Conservation (phyloP, 2,888 invertebrate genomes). For the Metopia argyrocephala region DNA sequence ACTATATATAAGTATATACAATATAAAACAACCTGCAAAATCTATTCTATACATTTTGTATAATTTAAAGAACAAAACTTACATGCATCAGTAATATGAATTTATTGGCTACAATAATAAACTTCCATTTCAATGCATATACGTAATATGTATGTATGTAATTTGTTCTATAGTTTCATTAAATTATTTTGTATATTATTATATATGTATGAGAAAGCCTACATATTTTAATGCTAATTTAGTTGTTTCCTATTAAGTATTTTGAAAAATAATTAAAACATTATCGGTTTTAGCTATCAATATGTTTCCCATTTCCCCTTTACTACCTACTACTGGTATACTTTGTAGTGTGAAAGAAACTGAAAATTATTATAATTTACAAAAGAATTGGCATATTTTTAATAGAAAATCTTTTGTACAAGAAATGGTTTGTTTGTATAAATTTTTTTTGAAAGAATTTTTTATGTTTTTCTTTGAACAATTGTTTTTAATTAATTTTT, state of each 20-base stretch:
- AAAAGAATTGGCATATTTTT: slow-evolving; percentile 14
- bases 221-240: slow-evolving; percentile 31
- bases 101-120: too few species aligned
- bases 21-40: too few species aligned
- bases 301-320: not conserved
- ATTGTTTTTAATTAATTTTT: slow-evolving; percentile 22
- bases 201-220: too few species aligned
- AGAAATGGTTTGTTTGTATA: slow-evolving; percentile 32
- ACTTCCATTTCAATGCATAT: too few species aligned
- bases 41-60: too few species aligned
- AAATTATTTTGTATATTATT: too few species aligned
- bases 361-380: not conserved
- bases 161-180: too few species aligned
- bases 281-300: slow-evolving; percentile 10
- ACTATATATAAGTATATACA: slow-evolving; percentile 3
- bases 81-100: too few species aligned
- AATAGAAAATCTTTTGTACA: not conserved
- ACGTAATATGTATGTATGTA: too few species aligned
- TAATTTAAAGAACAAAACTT: too few species aligned
- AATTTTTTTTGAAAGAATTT: not conserved
- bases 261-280: slow-evolving; percentile 31
- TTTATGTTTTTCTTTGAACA: not conserved
- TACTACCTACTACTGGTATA: slow-evolving; percentile 22
- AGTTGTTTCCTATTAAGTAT: not conserved
- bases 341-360: slow-evolving; percentile 20